phyloP scores from a whole-genome alignment of 2,113 vertebrate species.

The Shinisaurus crocodilurus region DNA sequence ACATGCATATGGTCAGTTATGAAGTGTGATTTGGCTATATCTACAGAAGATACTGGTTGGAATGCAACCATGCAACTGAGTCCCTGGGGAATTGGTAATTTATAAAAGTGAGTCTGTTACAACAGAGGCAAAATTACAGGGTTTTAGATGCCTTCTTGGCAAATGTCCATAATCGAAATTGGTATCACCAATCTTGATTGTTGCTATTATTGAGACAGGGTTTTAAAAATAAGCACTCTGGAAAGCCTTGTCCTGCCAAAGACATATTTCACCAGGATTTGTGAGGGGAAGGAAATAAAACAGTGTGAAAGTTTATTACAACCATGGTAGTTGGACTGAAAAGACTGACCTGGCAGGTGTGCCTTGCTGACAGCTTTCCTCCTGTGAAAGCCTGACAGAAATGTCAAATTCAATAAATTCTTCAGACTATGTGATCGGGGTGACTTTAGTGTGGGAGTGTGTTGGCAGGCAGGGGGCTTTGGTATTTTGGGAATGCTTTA shows the following conservation, averaged over 20 bases:
- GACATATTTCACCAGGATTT: conserved; percentile 31
- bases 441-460: conserved; percentile 28
- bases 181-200: conserved; percentile 4
- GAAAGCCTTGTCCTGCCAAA: conserved; percentile 44
- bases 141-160: conserved; percentile 6
- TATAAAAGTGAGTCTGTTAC: conserved; percentile 3
- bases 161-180: conserved; percentile 1
- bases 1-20: not conserved
- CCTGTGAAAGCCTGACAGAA: conserved; percentile 52
- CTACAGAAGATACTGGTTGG: not conserved
- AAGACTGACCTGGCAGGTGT: conserved; percentile 63
- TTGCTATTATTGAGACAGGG: conserved; percentile 7
- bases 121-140: rapidly evolving
- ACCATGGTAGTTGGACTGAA: conserved; percentile 34
- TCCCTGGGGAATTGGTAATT: not conserved
- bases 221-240: not conserved
- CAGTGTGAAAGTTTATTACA: conserved; percentile 58
- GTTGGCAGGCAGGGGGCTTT: conserved; percentile 37
- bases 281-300: conserved; percentile 59
- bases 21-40: not conserved
- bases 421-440: conserved; percentile 2
- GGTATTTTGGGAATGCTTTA: conserved; percentile 40
- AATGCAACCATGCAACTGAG: not conserved
- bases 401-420: conserved; percentile 68
- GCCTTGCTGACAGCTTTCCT: conserved; percentile 67